phyloP scores from a whole-genome alignment of 2,113 vertebrate genomes.

The Thalassoma bifasciatum region DNA sequence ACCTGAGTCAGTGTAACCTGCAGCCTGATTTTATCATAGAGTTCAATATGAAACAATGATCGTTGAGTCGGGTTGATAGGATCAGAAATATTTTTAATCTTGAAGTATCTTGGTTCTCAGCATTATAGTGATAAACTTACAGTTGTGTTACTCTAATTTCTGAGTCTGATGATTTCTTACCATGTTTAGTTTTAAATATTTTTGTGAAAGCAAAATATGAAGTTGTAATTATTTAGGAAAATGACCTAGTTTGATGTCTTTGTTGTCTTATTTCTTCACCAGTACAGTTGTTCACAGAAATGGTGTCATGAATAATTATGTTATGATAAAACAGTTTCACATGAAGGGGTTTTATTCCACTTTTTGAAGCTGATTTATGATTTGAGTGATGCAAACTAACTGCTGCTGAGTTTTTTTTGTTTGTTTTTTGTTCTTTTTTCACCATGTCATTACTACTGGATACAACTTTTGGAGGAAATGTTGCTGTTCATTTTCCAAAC shows the following conservation, averaged over 20 bases:
- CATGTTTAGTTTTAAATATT: slow-evolving; percentile 68
- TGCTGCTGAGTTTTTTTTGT: slow-evolving; percentile 47
- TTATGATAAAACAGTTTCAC: slow-evolving; percentile 44
- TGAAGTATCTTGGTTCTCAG: slow-evolving; percentile 59
- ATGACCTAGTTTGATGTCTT: slow-evolving; percentile 57
- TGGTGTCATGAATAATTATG: slow-evolving; percentile 52
- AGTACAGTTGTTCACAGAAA: slow-evolving; percentile 54
- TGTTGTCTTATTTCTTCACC: slow-evolving; percentile 40
- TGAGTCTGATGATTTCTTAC: slow-evolving; percentile 42
- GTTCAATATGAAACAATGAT: slow-evolving; percentile 74
- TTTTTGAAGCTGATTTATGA: slow-evolving; percentile 35
- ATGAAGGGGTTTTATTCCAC: slow-evolving; percentile 27
- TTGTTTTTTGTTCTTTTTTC: slow-evolving; percentile 31
- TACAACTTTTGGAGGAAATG: slow-evolving; percentile 26
- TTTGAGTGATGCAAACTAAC: slow-evolving; percentile 63
- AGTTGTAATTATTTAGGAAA: slow-evolving; percentile 74
- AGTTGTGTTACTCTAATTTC: slow-evolving; percentile 69
- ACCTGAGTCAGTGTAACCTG: slow-evolving; percentile 45
- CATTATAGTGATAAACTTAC: slow-evolving; percentile 64
- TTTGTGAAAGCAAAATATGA: slow-evolving; percentile 59
- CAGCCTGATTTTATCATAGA: slow-evolving; percentile 59
- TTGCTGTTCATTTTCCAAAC: slow-evolving; percentile 36
- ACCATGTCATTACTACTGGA: slow-evolving; percentile 37
- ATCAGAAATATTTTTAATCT: slow-evolving; percentile 60
- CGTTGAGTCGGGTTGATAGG: slow-evolving; percentile 59